Evolutionary conservation across 2,797 vertebrate species (phyloP).

Genomic region (Gephyroberyx darwinii): DNA sequence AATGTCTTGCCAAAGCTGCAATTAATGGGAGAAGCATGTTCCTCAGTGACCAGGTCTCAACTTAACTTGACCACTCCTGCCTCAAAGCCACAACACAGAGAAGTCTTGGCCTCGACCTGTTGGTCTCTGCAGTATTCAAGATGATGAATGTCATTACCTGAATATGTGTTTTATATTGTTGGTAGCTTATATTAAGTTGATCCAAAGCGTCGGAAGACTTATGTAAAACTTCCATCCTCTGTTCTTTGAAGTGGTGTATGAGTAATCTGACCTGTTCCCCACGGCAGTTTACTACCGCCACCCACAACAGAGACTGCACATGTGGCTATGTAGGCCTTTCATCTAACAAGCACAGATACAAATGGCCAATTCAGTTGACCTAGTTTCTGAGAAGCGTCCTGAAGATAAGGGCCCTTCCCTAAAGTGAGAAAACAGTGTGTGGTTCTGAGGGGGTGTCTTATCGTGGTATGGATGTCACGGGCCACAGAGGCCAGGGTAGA

Average conservation of each 20-base stretch:
- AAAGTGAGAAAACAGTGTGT: slow-evolving; percentile 34
- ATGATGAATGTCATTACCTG: slow-evolving; percentile 36
- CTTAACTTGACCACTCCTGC: slow-evolving; percentile 17
- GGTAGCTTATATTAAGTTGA: slow-evolving; percentile 46
- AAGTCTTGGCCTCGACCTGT: slow-evolving; percentile 15
- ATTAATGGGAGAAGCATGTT: slow-evolving; percentile 41
- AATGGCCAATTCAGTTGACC: slow-evolving; percentile 47
- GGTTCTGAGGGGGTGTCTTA: slow-evolving; percentile 46
- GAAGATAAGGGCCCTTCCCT: slow-evolving; percentile 57
- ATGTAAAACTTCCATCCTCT: slow-evolving; percentile 54
- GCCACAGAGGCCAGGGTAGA: slow-evolving; percentile 39
- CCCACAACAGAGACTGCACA: slow-evolving; percentile 47
- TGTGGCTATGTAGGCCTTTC: slow-evolving; percentile 47
- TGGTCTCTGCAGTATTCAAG: slow-evolving; percentile 24
- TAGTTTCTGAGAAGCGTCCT: slow-evolving; percentile 42
- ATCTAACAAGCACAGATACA: slow-evolving; percentile 48
- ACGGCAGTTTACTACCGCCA: slow-evolving; percentile 40
- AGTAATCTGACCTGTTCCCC: slow-evolving; percentile 55
- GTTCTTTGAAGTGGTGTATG: slow-evolving; percentile 58
- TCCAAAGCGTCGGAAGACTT: slow-evolving; percentile 46
- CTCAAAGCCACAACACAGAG: not conserved
- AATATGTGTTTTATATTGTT: slow-evolving; percentile 32
- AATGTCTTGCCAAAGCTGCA: slow-evolving; percentile 42
- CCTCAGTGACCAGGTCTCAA: slow-evolving; percentile 37
- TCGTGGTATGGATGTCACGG: slow-evolving; percentile 37